Evolutionary conservation across 2,888 invertebrate species (phyloP), one percentile per base, ranked within the genome.

Genomic region (Sceliomorpha sp.): DNA sequence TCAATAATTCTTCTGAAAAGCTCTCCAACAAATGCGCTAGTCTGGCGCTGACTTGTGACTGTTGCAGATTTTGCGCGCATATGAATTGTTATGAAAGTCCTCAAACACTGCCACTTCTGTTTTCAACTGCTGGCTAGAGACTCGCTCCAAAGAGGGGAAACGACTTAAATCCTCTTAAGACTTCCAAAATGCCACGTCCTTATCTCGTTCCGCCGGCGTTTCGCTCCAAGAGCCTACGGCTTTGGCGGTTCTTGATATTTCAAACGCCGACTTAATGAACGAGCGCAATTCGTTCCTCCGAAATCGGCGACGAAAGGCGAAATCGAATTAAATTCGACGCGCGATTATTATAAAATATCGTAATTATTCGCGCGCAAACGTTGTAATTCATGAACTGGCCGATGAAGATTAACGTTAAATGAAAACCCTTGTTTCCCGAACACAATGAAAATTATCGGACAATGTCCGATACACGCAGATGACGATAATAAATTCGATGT

Each of bases 151-250:
- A 55, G 50, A 45, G 63, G n/a, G n/a, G 50, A 70, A 70, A 64
- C 64, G 60, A 63, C 59, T 56, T 60, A 70, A 59, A 70, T 60
- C 60, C 64, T 48, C 58, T 59, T 59, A 55, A 70, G 59, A 59
- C 69, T 53, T 55, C 55, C 45, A 17, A 64, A 70, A 64, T 59
- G 55, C 40, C 63, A 36, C 44, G 34, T 70, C 55, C 14, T 59
- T 70, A 70, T 70, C 63, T 63, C 59, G 55, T 64, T 63, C 59
- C 48, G 53, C 55, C 34, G 32, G 63, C 48, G 44, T 64, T 70
- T 59, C 58, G 55, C 55, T 70, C 64, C 39, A 55, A 63, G 47
- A 63, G 45, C 59, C 48, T 55, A 40, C 32, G 36, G 44, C 53
- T 69, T 39, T 55, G 59, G 15, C 44, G 48, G 59, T 45, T 53